These are phyloP conservation scores for Perdita meconis DNA, from an alignment of 2,888 invertebrate genomes.

Conservation along the genomic window DNA sequence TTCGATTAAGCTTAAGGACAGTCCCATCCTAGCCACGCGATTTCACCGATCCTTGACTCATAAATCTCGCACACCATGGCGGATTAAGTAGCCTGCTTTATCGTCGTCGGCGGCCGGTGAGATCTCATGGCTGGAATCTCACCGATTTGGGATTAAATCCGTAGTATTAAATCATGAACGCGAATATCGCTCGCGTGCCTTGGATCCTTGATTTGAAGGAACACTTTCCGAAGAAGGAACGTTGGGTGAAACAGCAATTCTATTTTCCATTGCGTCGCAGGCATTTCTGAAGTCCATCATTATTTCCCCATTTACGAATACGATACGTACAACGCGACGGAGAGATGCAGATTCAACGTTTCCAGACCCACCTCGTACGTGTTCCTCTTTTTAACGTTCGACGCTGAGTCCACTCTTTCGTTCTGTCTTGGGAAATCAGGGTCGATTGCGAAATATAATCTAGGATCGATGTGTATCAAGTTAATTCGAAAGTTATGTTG, in stretches of 20 bases:
- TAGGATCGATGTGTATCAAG: no score
- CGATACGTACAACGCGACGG: neutral
- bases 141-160: constrained; percentile 67
- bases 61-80: constrained; percentile 67
- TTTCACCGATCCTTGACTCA: constrained; percentile 68
- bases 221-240: neutral
- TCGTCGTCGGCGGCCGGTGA: constrained; percentile 60
- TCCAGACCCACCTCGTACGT: neutral
- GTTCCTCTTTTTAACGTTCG: neutral
- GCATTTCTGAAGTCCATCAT: neutral
- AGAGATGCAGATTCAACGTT: neutral
- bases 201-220: constrained; percentile 30
- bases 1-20: constrained; percentile 68
- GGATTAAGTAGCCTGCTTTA: constrained; percentile 74
- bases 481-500: no score
- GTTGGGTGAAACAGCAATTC: neutral
- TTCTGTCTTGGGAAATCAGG: neutral
- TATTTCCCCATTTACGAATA: neutral
- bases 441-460: no score
- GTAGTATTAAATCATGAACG: constrained; percentile 67
- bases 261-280: neutral
- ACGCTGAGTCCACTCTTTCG: neutral
- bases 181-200: constrained; percentile 58
- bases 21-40: constrained; percentile 56
- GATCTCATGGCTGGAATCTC: constrained; percentile 63